Evolutionary conservation across 2,113 vertebrate species (phyloP).

Genomic region (Conger conger): DNA sequence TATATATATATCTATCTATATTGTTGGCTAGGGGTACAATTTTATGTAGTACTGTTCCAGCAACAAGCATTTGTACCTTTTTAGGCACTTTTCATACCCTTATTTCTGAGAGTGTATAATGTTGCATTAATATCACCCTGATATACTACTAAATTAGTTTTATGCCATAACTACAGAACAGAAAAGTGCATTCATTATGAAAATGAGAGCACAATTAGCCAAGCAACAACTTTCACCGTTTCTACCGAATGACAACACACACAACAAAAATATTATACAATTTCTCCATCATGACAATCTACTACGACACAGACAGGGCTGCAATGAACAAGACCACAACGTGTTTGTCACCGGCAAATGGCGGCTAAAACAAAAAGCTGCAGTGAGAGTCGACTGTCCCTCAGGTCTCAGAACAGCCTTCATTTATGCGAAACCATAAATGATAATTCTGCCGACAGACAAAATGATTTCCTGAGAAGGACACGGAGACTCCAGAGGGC

Average conservation of each 20-base stretch:
- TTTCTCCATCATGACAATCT: not conserved
- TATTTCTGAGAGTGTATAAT: too few species aligned
- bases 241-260: not conserved
- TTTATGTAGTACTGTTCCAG: too few species aligned
- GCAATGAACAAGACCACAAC: not conserved
- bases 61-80: too few species aligned
- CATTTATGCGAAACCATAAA: conserved; percentile 24
- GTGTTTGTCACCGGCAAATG: not conserved
- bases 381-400: not conserved
- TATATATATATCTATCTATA: too few species aligned
- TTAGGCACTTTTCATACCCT: too few species aligned
- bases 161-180: not conserved
- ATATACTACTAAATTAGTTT: not conserved
- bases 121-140: too few species aligned
- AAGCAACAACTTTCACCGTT: not conserved
- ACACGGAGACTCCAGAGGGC: conserved; percentile 36
- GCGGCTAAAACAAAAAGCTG: conserved; percentile 16
- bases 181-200: not conserved
- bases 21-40: too few species aligned
- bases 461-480: not conserved
- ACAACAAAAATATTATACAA: conserved; percentile 2
- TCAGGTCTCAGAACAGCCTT: conserved; percentile 11
- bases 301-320: not conserved
- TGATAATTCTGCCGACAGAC: conserved; percentile 24
- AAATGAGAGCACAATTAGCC: not conserved